Base-by-base conservation (phyloP, 2,113 vertebrate genomes). In the Indicator indicator region DNA sequence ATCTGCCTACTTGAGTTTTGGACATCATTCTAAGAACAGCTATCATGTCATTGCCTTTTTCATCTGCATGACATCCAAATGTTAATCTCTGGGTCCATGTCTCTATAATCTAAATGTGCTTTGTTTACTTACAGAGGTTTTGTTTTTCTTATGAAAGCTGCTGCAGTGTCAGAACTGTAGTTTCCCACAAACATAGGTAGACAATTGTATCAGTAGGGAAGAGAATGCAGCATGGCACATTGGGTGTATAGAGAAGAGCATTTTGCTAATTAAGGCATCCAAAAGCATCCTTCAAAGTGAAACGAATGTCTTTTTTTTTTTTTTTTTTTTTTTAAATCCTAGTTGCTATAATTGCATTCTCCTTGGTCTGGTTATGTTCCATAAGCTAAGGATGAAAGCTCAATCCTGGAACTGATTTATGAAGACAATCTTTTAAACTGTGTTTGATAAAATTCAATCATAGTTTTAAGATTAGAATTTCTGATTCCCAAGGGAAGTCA, bases 171-270 rank as follows among this genome's bases (percentile, higher is more conserved):
- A 83, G 24, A 40, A 5, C 3, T 55, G 9, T 27, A 3, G 20
- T 23, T 87, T 87, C 36, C 23, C 11, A 18, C 33, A 27, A 67
- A 20, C 0, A 0, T 23, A 32, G 19, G 20, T 44, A 40, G 30
- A 48, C 16, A 63, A 70, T 14, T 32, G 12, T 69, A 20, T 56
- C 10, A 60, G 4, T 10, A 3, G 6, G 26, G n/a, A 44, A 65
- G 30, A 64, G 56, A 83, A 38, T 0, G 2, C 0, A 2, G 14
- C 30, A 10, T 16, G 16, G 14, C 32, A 18, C 2, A 6, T 6
- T 40, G 44, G 3, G 13, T 54, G 32, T 19, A 56, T 9, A 59
- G 27, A 24, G 6, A 58, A 44, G 13, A 68, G 4, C 14, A 12
- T 52, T 81, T 74, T 60, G 12, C 12, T 86, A 21, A 42, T 40